Percentiles rank a stretch among this genome's conserved stretches.
Conservation (phyloP, 2,113 vertebrate species). For the Microtus ochrogaster region DNA sequence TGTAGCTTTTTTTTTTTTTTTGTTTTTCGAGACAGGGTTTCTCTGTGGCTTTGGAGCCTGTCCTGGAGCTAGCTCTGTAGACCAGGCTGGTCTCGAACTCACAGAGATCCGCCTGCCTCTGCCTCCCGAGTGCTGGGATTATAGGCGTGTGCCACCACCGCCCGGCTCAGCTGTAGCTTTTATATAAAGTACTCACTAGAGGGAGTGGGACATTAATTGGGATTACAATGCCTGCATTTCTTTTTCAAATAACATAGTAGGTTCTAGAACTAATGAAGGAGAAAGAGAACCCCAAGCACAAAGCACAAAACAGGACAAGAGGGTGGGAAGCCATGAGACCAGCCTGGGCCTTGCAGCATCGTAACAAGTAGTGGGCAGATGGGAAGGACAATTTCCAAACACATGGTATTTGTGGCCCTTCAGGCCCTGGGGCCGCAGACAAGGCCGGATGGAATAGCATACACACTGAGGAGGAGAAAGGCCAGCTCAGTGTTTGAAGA, state of each 20-base stretch:
- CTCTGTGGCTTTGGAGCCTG: too few species aligned
- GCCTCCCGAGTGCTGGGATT: too few species aligned
- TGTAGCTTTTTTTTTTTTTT: not conserved
- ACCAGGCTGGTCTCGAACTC: too few species aligned
- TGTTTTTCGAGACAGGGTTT: too few species aligned
- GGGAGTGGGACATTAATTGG: not conserved
- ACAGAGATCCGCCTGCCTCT: too few species aligned
- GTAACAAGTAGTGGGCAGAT: not conserved
- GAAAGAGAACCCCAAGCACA: not conserved
- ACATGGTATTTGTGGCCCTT: not conserved
- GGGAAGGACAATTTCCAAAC: not conserved
- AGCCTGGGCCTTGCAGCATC: not conserved
- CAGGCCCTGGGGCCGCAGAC: not conserved
- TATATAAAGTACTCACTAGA: not conserved
- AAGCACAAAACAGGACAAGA: not conserved
- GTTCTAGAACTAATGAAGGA: not conserved
- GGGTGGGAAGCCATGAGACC: not conserved
- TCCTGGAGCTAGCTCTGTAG: too few species aligned
- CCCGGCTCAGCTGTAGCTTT: not conserved
- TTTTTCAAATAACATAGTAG: not conserved
- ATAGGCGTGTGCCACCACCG: too few species aligned
- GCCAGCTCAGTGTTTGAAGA: not conserved
- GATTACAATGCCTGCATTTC: not conserved
- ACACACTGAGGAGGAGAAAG: not conserved
- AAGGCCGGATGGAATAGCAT: not conserved